phyloP scores from a whole-genome alignment of 2,797 vertebrate species.

The Cynodonichthys magdalenae region DNA sequence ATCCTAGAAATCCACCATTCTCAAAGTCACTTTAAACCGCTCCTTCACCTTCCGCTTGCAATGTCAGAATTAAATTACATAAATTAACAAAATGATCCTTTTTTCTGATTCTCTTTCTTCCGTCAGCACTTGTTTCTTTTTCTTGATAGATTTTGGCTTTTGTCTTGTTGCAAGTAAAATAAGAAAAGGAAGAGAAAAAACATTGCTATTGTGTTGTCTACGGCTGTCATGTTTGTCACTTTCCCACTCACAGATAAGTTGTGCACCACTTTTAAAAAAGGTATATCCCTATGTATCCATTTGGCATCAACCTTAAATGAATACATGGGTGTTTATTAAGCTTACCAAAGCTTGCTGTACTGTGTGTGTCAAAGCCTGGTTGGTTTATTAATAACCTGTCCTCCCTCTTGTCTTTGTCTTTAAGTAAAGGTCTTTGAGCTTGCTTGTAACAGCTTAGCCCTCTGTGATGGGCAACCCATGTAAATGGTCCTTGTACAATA shows the following conservation, averaged over 20 bases:
- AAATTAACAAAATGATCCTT: slow-evolving; percentile 45
- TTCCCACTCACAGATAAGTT: slow-evolving; percentile 49
- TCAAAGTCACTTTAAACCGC: slow-evolving; percentile 18
- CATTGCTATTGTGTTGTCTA: slow-evolving; percentile 59
- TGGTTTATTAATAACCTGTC: slow-evolving; percentile 66
- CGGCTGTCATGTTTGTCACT: slow-evolving; percentile 64
- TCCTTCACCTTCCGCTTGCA: slow-evolving; percentile 48
- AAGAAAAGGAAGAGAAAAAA: slow-evolving; percentile 7
- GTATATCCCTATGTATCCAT: slow-evolving; percentile 76
- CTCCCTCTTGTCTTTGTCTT: slow-evolving; percentile 74
- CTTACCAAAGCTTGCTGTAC: slow-evolving; percentile 46
- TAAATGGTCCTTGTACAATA: slow-evolving; percentile 82
- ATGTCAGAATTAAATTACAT: slow-evolving; percentile 36
- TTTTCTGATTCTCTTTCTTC: slow-evolving; percentile 74
- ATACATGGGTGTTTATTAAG: slow-evolving; percentile 65
- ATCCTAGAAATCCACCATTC: slow-evolving; percentile 57
- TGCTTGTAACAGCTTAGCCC: slow-evolving; percentile 71
- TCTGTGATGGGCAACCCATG: slow-evolving; percentile 84
- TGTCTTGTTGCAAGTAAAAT: slow-evolving; percentile 51
- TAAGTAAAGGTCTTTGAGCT: slow-evolving; percentile 70
- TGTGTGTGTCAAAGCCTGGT: slow-evolving; percentile 71
- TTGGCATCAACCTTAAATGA: slow-evolving; percentile 67
- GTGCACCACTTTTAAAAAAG: slow-evolving; percentile 65
- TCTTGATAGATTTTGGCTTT: slow-evolving; percentile 47
- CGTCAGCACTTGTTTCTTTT: slow-evolving; percentile 63